Base-by-base conservation (phyloP, 2,113 vertebrate species). In the Rhipidura dahli region DNA sequence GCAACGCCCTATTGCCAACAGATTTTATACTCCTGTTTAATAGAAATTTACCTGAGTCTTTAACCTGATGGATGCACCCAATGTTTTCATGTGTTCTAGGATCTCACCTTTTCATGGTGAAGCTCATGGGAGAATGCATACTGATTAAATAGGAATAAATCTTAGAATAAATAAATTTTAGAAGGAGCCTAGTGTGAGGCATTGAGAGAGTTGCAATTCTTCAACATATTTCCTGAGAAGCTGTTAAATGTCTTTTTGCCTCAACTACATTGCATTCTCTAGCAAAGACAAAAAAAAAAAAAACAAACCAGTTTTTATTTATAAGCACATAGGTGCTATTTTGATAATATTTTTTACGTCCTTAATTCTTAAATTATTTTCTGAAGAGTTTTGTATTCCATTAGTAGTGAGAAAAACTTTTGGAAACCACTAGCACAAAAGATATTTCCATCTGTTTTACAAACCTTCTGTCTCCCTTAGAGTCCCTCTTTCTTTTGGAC, bases 41-140 rank as follows among this genome's bases (percentile, higher is more conserved):
- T 9, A 71, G 14, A 33, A 71, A 49, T 89, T 87, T 72, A 42
- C 31, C 16, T 26, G 31, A 28, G n/a, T 84, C 14, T 79, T 37
- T 53, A 53, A 39, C 17, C 13, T 53, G 26, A 35, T 27, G 28
- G 33, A 19, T 57, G 21, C 1, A 2, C 5, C 30, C 24, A 60
- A 0, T 53, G 11, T 68, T 94, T 94, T 57, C 84, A n/a, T 0
- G 0, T 61, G 42, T 47, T 45, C 26, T 56, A 72, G 30, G 17
- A 45, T 56, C 35, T 83, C n/a, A n/a, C 60, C 54, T 72, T 87
- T 13, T 86, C 6, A 2, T 51, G 24, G 13, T 42, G 56, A 64
- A 86, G 26, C 7, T 73, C 11, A 40, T 6, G 31, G 61, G 6
- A 1, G 5, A 84, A 78, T 70, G 6, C 8, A 19, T 77, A 53